Evolutionary conservation across 2,888 invertebrate species (phyloP).

Genomic region (Chrysina gloriosa): DNA sequence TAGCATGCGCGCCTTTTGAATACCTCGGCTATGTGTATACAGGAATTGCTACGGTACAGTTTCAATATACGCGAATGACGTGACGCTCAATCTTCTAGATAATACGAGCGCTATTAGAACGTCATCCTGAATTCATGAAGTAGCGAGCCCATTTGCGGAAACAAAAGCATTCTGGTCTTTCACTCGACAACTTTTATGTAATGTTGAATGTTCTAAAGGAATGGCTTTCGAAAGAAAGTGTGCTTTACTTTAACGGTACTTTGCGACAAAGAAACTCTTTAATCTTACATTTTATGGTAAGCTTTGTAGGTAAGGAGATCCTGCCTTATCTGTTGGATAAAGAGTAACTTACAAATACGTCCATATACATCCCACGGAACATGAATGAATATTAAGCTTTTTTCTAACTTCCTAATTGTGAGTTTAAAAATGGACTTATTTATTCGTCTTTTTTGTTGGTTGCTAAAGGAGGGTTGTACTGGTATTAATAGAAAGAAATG

Average conservation of each 20-base stretch:
- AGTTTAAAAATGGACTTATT: too few relatives aligned
- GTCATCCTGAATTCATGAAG: constrained; percentile 9
- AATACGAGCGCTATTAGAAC: background rate
- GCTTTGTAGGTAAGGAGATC: background rate
- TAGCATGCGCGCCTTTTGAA: background rate
- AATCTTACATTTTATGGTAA: too few relatives aligned
- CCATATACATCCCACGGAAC: too few relatives aligned
- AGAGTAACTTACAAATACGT: too few relatives aligned
- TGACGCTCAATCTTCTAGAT: background rate
- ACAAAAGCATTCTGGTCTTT: background rate
- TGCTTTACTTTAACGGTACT: background rate
- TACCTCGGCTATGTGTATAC: background rate
- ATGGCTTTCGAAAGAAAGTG: constrained; percentile 9
- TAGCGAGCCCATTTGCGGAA: background rate
- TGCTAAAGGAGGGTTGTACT: too few relatives aligned
- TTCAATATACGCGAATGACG: background rate
- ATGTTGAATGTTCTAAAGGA: constrained; percentile 9
- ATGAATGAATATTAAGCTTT: background rate
- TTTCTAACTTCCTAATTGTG: too few relatives aligned
- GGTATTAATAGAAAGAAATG: too few relatives aligned
- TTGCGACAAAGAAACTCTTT: background rate
- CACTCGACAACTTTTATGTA: background rate
- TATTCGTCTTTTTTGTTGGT: too few relatives aligned
- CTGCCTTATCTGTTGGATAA: too few relatives aligned
- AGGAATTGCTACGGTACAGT: background rate